Evolutionary conservation across 2,797 vertebrate genomes (phyloP).

Genomic region (Parotocinclus haroldoi): DNA sequence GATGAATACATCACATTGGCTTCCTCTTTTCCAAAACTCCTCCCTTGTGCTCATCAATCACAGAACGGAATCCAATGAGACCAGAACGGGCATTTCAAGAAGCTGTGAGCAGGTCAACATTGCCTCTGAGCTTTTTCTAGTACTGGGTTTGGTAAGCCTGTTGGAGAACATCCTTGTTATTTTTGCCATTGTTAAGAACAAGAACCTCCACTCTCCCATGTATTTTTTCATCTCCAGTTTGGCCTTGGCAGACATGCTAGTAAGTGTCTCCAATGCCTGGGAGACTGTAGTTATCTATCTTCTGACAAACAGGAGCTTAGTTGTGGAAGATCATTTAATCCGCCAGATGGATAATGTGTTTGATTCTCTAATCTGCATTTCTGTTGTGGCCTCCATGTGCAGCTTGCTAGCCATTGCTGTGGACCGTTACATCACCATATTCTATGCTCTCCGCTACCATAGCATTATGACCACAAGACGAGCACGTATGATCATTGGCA

Average conservation of each 20-base stretch:
- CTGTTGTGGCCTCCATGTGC: slow-evolving; percentile 93
- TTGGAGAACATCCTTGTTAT: slow-evolving; percentile 94
- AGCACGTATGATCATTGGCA: slow-evolving; percentile 80
- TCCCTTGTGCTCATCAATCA: slow-evolving; percentile 36
- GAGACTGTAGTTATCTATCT: slow-evolving; percentile 93
- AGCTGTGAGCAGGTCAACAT: slow-evolving; percentile 89
- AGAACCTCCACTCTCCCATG: slow-evolving; percentile 97
- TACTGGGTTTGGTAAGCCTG: slow-evolving; percentile 87
- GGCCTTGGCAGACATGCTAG: slow-evolving; percentile 94
- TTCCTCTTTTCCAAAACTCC: slow-evolving; percentile 15
- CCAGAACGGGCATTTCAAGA: slow-evolving; percentile 56
- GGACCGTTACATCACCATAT: slow-evolving; percentile 96
- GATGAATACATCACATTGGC: slow-evolving; percentile 59
- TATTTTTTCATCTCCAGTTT: slow-evolving; percentile 93
- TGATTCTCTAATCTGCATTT: slow-evolving; percentile 97
- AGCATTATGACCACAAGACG: slow-evolving; percentile 90
- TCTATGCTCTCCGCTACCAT: slow-evolving; percentile 94
- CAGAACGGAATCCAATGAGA: slow-evolving; percentile 49
- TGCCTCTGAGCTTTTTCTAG: slow-evolving; percentile 88
- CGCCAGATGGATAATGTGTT: slow-evolving; percentile 92
- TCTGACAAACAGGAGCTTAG: slow-evolving; percentile 81
- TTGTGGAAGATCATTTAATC: slow-evolving; percentile 83
- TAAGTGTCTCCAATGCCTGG: slow-evolving; percentile 92
- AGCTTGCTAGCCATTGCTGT: slow-evolving; percentile 93
- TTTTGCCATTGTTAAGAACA: slow-evolving; percentile 89